Conservation (phyloP, 2,888 invertebrate species). For the Callyntrura sp. region DNA sequence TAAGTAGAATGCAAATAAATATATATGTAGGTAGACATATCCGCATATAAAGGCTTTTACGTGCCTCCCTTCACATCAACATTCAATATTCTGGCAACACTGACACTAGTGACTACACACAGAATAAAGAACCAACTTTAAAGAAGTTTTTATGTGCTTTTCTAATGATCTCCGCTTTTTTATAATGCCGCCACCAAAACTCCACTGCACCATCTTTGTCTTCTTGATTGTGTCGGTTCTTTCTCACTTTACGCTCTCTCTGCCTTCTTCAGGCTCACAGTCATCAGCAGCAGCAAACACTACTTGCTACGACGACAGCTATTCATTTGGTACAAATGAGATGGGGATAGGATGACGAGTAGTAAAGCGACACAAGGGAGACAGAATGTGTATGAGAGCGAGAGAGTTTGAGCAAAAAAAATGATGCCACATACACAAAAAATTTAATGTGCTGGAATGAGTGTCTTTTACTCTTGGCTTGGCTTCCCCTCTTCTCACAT, state of each 20-base stretch:
- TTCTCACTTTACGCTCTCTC: neutral
- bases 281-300: slow-evolving; percentile 13
- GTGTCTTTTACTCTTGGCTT: slow-evolving; percentile 52
- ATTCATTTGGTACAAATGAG: slow-evolving; percentile 64
- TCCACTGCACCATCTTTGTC: neutral
- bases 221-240: neutral
- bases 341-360: slow-evolving; percentile 15
- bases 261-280: neutral
- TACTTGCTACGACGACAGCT: slow-evolving; percentile 20
- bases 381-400: neutral
- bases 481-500: slow-evolving; percentile 36
- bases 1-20: too few relatives aligned
- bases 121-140: neutral
- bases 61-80: neutral
- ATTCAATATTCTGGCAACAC: neutral
- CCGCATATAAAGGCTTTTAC: too few relatives aligned
- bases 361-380: slow-evolving; percentile 52
- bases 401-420: neutral
- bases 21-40: too few relatives aligned
- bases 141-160: slow-evolving; percentile 2
- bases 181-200: neutral
- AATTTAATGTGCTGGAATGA: slow-evolving; percentile 55
- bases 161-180: slow-evolving; percentile 38
- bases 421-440: slow-evolving; percentile 46
- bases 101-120: too few relatives aligned